These are phyloP conservation scores for Ctenoplectra terminalis DNA, from an alignment of 1,140 invertebrate species.

Conservation along the genomic window DNA sequence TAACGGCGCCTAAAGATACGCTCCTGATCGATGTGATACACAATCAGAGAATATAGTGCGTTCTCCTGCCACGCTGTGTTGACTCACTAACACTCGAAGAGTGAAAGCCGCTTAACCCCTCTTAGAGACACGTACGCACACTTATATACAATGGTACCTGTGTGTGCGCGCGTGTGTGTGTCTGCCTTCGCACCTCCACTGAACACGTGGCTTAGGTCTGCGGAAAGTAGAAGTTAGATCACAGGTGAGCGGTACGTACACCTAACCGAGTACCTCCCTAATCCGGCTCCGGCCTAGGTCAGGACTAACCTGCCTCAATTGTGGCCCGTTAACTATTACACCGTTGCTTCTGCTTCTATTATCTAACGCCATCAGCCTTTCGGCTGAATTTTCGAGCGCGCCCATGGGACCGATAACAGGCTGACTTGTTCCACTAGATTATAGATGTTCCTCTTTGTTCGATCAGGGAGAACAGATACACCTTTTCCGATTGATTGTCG, in stretches of 20 bases:
- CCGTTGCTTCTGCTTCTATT: neutral
- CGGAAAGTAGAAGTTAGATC: conserved; percentile 61
- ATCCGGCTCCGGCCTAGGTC: conserved; percentile 14
- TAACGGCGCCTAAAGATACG: conserved; percentile 11
- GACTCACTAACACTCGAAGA: conserved; percentile 73
- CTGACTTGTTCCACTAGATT: neutral
- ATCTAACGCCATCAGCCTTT: neutral
- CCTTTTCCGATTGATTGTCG: too few species aligned
- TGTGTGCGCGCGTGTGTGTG: conserved; percentile 17
- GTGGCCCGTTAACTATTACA: neutral
- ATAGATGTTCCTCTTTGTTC: neutral
- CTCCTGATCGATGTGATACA: conserved; percentile 44
- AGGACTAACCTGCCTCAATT: conserved; percentile 47
- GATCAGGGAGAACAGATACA: too few species aligned
- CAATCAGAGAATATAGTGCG: conserved; percentile 61
- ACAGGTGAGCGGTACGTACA: conserved; percentile 55
- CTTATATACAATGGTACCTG: neutral
- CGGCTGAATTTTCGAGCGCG: neutral
- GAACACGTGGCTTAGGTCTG: conserved; percentile 60
- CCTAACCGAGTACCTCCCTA: conserved; percentile 47
- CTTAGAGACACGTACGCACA: neutral
- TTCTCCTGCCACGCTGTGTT: conserved; percentile 52
- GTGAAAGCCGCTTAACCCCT: conserved; percentile 72
- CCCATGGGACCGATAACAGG: neutral
- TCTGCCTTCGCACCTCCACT: conserved; percentile 10